Evolutionary conservation across 1,140 invertebrate species (phyloP), one percentile per base, ranked within the genome.

Genomic region (Drosophila auraria): DNA sequence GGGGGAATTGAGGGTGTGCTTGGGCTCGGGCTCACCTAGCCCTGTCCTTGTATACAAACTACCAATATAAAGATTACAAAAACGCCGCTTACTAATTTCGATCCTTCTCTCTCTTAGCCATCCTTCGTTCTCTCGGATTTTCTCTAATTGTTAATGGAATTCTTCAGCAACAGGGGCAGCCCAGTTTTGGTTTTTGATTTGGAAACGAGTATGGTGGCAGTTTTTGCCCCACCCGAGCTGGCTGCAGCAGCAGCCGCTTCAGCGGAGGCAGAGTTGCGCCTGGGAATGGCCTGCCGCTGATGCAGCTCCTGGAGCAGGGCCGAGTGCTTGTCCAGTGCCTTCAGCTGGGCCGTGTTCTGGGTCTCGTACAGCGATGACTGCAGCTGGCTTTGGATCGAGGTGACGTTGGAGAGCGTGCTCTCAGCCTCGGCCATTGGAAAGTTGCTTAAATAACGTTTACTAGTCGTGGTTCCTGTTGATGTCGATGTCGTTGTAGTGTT

Each of bases 171-270:
- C 77, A 93, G 78, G 68, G 92, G 92, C 82, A 93, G 87, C 78
- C 92, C 92, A 64, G 92, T 93, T 92, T 93, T 93, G 38, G 92
- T 93, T 93, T 93, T 93, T 80, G 92, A 93, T 92, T 93, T 93
- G 20, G 92, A 93, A 66, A 93, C 92, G 65, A 93, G 86, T 81
- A 93, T 93, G 20, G 92, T 93, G 59, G 92, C 92, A 53, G 92
- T 93, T 92, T 93, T 93, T 40, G 82, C 87, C 61, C 87, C 86
- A 60, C 63, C 73, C n/a, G 54, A 70, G 4, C 36, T n/a, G 38
- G 57, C 40, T 36, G 50, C 61, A 25, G 64, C 66, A n/a, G 70
- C 79, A 53, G 75, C 50, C 33, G 71, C 81, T 58, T 79, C 78
- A 64, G 74, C 59, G 57, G 65, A 33, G 49, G n/a, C 79, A 4